Conservation (phyloP, 2,888 invertebrate species). For the Apoderus coryli region DNA sequence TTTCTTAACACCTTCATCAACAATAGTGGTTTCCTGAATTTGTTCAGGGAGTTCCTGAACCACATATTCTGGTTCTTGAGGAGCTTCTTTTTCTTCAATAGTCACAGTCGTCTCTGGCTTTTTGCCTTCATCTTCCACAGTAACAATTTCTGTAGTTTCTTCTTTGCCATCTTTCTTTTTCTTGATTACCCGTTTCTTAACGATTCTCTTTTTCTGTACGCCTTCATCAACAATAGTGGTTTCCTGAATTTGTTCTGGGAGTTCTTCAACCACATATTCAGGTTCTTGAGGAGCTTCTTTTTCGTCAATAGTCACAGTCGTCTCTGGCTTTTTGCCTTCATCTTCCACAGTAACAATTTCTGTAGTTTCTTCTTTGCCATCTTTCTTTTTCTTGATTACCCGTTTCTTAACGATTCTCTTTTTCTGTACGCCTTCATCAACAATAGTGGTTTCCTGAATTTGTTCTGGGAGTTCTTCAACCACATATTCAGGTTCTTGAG, state of each 20-base stretch:
- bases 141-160: constrained; percentile 24
- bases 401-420: constrained; percentile 28
- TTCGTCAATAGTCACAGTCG: constrained; percentile 21
- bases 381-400: constrained; percentile 30
- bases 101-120: constrained; percentile 21
- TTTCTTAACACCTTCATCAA: constrained; percentile 23
- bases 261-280: constrained; percentile 24
- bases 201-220: constrained; percentile 21
- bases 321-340: constrained; percentile 25
- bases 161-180: constrained; percentile 22
- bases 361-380: constrained; percentile 27
- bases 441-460: constrained; percentile 24
- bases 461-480: constrained; percentile 19
- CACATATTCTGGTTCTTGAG: constrained; percentile 14
- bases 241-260: constrained; percentile 20
- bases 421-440: constrained; percentile 26
- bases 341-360: constrained; percentile 30
- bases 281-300: constrained; percentile 25
- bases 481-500: constrained; percentile 23
- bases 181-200: constrained; percentile 20
- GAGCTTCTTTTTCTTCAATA: constrained; percentile 15
- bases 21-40: constrained; percentile 18
- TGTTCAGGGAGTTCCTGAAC: constrained; percentile 20
- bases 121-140: constrained; percentile 21
- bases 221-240: constrained; percentile 26